Evolutionary conservation across 2,888 invertebrate species (phyloP).

Genomic region (Brachyptera risi): DNA sequence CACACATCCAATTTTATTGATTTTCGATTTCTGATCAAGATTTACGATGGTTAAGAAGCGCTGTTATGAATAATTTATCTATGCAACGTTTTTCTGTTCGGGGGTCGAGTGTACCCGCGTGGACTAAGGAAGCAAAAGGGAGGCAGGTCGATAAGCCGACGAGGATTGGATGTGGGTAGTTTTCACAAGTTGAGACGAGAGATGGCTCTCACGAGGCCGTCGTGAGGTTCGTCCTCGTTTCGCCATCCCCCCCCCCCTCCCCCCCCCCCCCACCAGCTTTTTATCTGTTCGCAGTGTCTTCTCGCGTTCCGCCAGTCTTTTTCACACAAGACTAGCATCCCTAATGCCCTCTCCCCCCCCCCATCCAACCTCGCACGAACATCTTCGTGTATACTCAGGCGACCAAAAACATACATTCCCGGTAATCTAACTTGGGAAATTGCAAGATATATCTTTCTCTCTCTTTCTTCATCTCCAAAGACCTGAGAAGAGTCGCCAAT

Average conservation of each 20-base stretch:
- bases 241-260: not conserved
- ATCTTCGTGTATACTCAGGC: too few relatives aligned
- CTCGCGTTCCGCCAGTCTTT: constrained; percentile 1
- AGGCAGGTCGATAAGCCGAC: constrained; percentile 2
- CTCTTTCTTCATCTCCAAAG: too few relatives aligned
- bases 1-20: too few relatives aligned
- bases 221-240: not conserved
- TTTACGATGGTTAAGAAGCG: not conserved
- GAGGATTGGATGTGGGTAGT: constrained; percentile 2
- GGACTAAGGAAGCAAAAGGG: too few relatives aligned
- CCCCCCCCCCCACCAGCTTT: not conserved
- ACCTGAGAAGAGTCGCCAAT: too few relatives aligned
- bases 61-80: not conserved
- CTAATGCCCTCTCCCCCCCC: constrained; percentile 2
- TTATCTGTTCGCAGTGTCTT: not conserved
- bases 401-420: too few relatives aligned
- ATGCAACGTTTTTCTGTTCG: not conserved
- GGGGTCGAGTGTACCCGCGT: not conserved
- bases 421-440: too few relatives aligned
- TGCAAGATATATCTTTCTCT: too few relatives aligned
- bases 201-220: not conserved
- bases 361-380: too few relatives aligned
- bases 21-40: constrained; percentile 4
- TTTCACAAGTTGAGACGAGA: not conserved
- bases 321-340: constrained; percentile 22